Base-by-base conservation (phyloP, 2,888 invertebrate genomes). In the Dynastes maya region DNA sequence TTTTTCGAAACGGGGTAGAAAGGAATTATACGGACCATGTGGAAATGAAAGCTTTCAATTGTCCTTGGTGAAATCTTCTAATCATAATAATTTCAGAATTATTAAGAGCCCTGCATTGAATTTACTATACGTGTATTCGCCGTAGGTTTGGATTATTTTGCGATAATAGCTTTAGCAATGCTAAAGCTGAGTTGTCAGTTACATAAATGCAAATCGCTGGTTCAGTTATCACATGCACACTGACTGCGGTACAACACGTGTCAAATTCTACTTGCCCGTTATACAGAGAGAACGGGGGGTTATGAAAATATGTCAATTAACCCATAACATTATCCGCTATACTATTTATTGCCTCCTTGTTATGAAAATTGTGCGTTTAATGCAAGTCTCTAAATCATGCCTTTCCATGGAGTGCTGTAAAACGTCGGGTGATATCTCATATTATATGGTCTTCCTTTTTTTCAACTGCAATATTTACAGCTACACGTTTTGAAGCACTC, bases 141-240 rank as follows among this genome's bases (percentile, higher is more conserved):
- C 51, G 9, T 16, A 3, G 13, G 16, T 55, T 55, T 16, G 55
- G 55, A 5, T 86, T 86, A 86, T 86, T 86, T 87, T 85, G 85
- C 83, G 84, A 86, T 85, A 87, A 87, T 86, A 84, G 85, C 83
- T 85, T 84, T 84, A 86, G 37, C 16, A 65, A 83, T 85, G 84
- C 84, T 84, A 83, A 85, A 85, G 85, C 86, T n/a, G 55, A 85
- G 84, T 86, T 86, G 86, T 87, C 86, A 86, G 83, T 82, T 82
- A 84, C 87, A 87, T 84, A 83, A 85, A 85, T 85, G 85, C 84
- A 85, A 84, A 84, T 83, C 83, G 84, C 83, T 83, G 84, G 84
- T 83, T 84, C 83, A 83, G 84, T 84, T 83, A 84, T 81, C 84
- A 85, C 79, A 84, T 64, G 58, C 78, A 79, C 76, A 76, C 51